A percentile compares a stretch with the other conserved stretches of the same genome.
These are phyloP conservation scores for Upupa epops DNA, from an alignment of 2,113 vertebrate species.

Conservation along the genomic window DNA sequence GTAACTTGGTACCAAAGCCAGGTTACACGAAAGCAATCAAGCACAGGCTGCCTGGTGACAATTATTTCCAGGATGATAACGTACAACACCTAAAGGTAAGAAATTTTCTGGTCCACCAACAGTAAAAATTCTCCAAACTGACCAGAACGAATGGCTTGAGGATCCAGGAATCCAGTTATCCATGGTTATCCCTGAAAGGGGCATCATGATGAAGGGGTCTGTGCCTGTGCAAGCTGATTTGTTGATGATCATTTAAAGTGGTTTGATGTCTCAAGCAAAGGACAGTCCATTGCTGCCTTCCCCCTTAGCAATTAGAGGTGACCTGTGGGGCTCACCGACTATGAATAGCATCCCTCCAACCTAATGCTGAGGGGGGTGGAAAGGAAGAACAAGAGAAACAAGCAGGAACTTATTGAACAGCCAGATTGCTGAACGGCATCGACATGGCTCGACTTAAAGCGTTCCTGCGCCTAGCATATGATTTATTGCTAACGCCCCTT, in stretches of 20 bases:
- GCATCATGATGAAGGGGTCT: not conserved
- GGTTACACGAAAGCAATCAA: not conserved
- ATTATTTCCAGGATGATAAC: not conserved
- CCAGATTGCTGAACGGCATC: conserved; percentile 27
- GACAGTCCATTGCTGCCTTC: not conserved
- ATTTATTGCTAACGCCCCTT: conserved; percentile 58
- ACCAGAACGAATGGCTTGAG: not conserved
- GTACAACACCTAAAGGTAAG: not conserved
- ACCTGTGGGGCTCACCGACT: not conserved
- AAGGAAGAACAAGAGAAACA: conserved; percentile 49
- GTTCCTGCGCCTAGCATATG: conserved; percentile 52
- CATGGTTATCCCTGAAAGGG: not conserved
- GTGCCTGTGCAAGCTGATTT: not conserved
- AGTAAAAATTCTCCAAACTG: not conserved
- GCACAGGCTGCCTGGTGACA: not conserved
- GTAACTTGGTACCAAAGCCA: not conserved
- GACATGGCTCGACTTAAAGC: conserved; percentile 29
- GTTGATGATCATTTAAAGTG: not conserved
- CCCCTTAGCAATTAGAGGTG: not conserved
- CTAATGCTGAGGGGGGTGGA: conserved; percentile 15
- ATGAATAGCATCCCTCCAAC: conserved; percentile 15
- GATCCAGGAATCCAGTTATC: not conserved
- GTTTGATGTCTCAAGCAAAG: not conserved
- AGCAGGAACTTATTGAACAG: conserved; percentile 39
- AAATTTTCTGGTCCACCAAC: not conserved